A percentile compares a stretch with the other conserved stretches of the same genome.
These are phyloP conservation scores for Phaenicophaeus curvirostris DNA, from an alignment of 2,797 vertebrate genomes.

Conservation along the genomic window DNA sequence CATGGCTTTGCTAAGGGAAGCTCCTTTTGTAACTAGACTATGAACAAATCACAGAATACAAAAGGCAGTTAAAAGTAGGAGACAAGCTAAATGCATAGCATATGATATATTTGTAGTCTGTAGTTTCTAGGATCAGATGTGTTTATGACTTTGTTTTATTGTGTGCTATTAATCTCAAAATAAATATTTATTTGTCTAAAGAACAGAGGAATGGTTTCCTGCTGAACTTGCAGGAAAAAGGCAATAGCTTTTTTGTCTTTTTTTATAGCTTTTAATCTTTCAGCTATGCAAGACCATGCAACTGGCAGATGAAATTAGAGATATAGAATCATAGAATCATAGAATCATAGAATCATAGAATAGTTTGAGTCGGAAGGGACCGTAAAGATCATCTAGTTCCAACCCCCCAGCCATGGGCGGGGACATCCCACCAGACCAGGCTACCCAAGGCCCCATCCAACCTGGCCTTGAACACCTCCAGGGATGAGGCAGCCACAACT, in stretches of 20 bases:
- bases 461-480: too few species aligned
- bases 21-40: neutral
- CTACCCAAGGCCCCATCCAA: too few species aligned
- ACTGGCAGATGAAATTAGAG: neutral
- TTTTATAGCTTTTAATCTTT: neutral
- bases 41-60: neutral
- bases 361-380: too few species aligned
- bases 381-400: too few species aligned
- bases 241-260: accelerated
- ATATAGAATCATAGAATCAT: too few species aligned
- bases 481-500: too few species aligned
- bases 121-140: neutral
- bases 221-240: neutral
- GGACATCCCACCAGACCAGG: too few species aligned
- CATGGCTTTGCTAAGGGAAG: neutral
- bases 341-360: too few species aligned
- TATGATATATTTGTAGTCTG: neutral
- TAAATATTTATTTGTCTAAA: neutral
- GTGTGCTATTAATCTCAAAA: neutral
- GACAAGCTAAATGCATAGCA: neutral
- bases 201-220: neutral
- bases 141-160: neutral
- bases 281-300: neutral
- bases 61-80: neutral
- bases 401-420: too few species aligned